Conservation (phyloP, 2,888 invertebrate species). For the Eristalinus aeneus region DNA sequence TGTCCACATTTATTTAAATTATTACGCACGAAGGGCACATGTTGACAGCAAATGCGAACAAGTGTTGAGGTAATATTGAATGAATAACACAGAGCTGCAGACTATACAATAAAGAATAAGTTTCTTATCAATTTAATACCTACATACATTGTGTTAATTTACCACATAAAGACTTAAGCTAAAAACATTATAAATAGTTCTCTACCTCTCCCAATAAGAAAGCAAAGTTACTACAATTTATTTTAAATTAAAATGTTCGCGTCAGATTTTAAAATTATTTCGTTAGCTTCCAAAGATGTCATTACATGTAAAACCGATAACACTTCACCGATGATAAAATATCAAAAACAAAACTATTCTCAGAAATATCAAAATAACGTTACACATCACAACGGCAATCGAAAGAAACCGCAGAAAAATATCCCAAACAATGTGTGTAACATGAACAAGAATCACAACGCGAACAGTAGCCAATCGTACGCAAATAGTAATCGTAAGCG, state of each 20-base stretch:
- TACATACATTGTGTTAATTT: not conserved
- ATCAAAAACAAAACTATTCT: slow-evolving; percentile 49
- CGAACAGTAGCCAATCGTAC: slow-evolving; percentile 35
- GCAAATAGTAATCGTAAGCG: slow-evolving; percentile 56
- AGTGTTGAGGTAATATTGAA: slow-evolving; percentile 47
- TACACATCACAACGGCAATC: slow-evolving; percentile 53
- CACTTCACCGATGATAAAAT: slow-evolving; percentile 56
- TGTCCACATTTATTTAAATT: slow-evolving; percentile 8
- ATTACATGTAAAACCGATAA: slow-evolving; percentile 57
- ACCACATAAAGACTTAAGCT: not conserved
- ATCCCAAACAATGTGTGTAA: slow-evolving; percentile 25
- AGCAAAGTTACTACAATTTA: not conserved
- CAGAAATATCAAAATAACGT: slow-evolving; percentile 60
- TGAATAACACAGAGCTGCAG: not conserved
- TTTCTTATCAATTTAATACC: not conserved
- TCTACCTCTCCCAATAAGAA: slow-evolving; percentile 1
- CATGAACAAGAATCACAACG: slow-evolving; percentile 53
- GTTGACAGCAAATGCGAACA: slow-evolving; percentile 51
- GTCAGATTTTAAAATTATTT: slow-evolving; percentile 69
- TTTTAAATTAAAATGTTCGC: slow-evolving; percentile 55
- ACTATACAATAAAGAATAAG: slow-evolving; percentile 7
- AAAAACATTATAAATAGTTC: slow-evolving; percentile 2
- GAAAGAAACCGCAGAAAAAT: slow-evolving; percentile 52
- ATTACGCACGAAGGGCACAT: slow-evolving; percentile 4
- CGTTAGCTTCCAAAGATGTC: slow-evolving; percentile 61